These are phyloP conservation scores for Eptesicus fuscus DNA, from an alignment of 2,113 vertebrate genomes.

Conservation along the genomic window DNA sequence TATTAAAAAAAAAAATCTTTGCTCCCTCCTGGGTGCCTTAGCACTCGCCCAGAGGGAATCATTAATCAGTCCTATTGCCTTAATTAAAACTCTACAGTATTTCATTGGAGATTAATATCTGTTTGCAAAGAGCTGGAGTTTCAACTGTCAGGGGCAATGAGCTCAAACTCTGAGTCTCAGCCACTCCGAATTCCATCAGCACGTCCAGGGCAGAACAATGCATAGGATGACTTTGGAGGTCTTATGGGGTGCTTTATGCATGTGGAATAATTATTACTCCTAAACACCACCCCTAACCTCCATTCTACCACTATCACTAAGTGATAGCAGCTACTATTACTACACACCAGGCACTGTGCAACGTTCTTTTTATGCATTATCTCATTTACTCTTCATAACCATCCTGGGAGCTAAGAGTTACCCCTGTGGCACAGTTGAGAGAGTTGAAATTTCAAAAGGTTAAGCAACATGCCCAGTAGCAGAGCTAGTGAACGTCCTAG, in stretches of 20 bases:
- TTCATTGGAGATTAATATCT: slow-evolving; percentile 76
- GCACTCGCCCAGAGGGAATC: slow-evolving; percentile 38
- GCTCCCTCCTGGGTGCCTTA: neutral
- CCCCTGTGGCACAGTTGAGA: neutral
- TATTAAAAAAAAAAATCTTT: too few relatives aligned
- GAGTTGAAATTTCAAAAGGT: neutral
- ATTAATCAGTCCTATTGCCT: slow-evolving; percentile 69
- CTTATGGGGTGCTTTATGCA: neutral
- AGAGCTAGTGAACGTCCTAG: neutral
- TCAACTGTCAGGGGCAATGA: slow-evolving; percentile 36
- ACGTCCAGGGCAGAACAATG: neutral
- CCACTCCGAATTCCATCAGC: neutral
- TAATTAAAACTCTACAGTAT: slow-evolving; percentile 74
- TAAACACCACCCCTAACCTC: neutral
- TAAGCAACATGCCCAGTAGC: neutral
- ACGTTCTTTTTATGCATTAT: neutral
- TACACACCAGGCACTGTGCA: neutral
- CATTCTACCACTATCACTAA: neutral
- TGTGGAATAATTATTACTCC: neutral
- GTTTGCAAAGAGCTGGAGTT: slow-evolving; percentile 71
- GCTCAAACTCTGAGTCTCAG: neutral
- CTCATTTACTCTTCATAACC: neutral
- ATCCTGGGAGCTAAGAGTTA: neutral
- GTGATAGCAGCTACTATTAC: neutral
- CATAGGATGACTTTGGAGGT: neutral